phyloP scores from a whole-genome alignment of 1,140 invertebrate genomes.

The Bombus breviceps region DNA sequence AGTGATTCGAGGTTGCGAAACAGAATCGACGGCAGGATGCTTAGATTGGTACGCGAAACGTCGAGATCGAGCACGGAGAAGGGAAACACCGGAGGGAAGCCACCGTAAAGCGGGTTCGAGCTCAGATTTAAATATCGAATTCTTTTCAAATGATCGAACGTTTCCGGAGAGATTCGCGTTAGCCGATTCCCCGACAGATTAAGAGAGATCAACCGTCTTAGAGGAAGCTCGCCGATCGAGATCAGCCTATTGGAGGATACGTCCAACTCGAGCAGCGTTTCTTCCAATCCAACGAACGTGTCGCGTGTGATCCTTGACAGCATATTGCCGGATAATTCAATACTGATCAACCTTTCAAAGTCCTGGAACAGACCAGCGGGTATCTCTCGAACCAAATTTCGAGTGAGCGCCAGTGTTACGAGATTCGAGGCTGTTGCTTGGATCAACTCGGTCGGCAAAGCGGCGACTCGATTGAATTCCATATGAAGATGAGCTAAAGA shows the following conservation, averaged over 20 bases:
- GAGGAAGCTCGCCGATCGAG: conserved; percentile 85
- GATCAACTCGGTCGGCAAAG: conserved; percentile 90
- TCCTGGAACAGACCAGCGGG: conserved; percentile 90
- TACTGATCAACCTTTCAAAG: conserved; percentile 88
- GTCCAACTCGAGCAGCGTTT: conserved; percentile 88
- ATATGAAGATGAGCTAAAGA: conserved; percentile 89
- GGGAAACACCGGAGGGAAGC: conserved; percentile 80
- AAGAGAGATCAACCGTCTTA: conserved; percentile 87
- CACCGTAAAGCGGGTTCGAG: conserved; percentile 86
- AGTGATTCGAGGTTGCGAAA: conserved; percentile 87
- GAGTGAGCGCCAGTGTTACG: conserved; percentile 88
- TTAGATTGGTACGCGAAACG: conserved; percentile 88
- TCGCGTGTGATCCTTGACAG: conserved; percentile 88
- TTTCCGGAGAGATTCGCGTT: conserved; percentile 86
- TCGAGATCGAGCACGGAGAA: conserved; percentile 86
- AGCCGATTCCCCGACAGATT: conserved; percentile 92
- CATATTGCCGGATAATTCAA: conserved; percentile 92
- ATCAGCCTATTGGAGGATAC: conserved; percentile 90
- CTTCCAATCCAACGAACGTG: conserved; percentile 90
- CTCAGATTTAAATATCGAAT: conserved; percentile 91
- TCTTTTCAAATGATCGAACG: conserved; percentile 87
- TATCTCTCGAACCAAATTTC: conserved; percentile 94
- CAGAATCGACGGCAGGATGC: conserved; percentile 87
- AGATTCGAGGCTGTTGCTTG: conserved; percentile 83
- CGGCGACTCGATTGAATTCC: conserved; percentile 94